Conservation (phyloP, 2,797 vertebrate species). For the Eutrigla gurnardus region DNA sequence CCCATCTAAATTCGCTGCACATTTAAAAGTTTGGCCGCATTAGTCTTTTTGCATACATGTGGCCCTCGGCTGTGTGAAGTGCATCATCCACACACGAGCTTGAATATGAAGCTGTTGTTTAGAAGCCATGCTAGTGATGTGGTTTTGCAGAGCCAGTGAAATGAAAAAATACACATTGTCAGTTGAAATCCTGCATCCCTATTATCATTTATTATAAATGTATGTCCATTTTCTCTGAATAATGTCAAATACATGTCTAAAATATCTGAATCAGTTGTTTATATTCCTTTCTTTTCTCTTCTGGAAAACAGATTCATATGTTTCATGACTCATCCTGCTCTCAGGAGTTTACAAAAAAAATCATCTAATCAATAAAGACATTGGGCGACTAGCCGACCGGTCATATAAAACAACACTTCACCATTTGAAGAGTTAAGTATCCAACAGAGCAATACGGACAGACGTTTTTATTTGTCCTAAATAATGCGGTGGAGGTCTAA, state of each 20-base stretch:
- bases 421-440: too few relatives aligned
- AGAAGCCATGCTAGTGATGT: neutral
- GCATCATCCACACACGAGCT: neutral
- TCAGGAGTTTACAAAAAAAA: too few relatives aligned
- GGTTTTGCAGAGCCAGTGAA: too few relatives aligned
- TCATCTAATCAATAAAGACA: too few relatives aligned
- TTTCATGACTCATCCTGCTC: neutral
- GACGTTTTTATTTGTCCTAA: too few relatives aligned
- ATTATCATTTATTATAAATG: too few relatives aligned
- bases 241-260: neutral
- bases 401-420: too few relatives aligned
- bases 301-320: neutral
- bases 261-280: neutral
- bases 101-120: neutral
- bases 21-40: conserved; percentile 33
- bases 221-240: neutral
- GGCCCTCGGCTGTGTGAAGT: neutral
- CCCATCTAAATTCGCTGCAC: conserved; percentile 55
- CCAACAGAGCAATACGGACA: too few relatives aligned
- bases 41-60: neutral
- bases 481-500: too few relatives aligned
- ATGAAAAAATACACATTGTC: neutral
- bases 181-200: neutral
- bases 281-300: too few relatives aligned
- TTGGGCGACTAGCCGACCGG: too few relatives aligned